Evolutionary conservation across 2,113 vertebrate genomes (phyloP), one percentile per base, ranked within the genome.

Genomic region (Tupaia tana): DNA sequence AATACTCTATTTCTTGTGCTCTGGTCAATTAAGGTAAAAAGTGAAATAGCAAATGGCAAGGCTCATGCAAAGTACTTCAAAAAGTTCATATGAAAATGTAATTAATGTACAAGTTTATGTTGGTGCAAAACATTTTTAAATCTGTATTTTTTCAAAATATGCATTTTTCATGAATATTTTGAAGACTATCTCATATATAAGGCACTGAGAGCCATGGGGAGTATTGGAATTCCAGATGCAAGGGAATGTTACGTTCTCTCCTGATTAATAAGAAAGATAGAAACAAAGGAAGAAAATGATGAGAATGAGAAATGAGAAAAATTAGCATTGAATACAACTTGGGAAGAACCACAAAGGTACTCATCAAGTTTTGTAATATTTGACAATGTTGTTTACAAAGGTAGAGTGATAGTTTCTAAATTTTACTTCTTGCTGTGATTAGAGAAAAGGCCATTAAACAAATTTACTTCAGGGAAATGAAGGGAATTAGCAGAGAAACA

Each of bases 371-470:
- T 71, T 25, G 14, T 94, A 58, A 84, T 63, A 80, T 84, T 14
- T 78, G 77, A 64, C 24, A 89, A n/a, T 25, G 64, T 92, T 80
- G 4, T 54, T 56, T n/a, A 70, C 14, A 70, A 92, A 82, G 19
- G 52, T 89, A 63, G 29, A 92, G 29, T 94, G 75, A n/a, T 75
- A 43, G 19, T 81, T 89, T 75, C 75, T 70, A 63, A 52, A 63
- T 86, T 69, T 92, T 70, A 86, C 52, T 59, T 81, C 31, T 88
- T 88, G 61, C 1, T 84, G 25, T 86, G n/a, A 92, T 64, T 66
- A 71, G 20, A 69, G 20, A 31, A 25, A 75, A 71, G 52, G 56
- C 8, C 9, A 78, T 84, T 91, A 63, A 64, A n/a, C 43, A 88
- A 69, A 84, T 71, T 80, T 54, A 22, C 34, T 61, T 91, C 27